Conservation (phyloP, 2,888 invertebrate species). For the Volucella zonaria region DNA sequence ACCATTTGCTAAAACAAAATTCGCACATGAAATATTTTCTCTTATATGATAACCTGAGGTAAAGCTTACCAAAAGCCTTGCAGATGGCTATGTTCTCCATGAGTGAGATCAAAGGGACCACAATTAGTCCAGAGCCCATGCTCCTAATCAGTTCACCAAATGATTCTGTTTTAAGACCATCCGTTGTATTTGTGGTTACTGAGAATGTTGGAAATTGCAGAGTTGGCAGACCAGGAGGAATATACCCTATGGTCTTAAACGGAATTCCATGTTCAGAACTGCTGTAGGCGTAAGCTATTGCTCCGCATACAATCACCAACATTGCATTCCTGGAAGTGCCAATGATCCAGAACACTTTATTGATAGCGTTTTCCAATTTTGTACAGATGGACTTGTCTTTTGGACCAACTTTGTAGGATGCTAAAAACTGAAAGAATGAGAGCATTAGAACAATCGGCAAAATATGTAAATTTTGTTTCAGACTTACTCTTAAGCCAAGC, state of each 20-base stretch:
- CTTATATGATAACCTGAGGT: neutral
- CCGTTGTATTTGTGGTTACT: slow-evolving; percentile 84
- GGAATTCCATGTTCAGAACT: slow-evolving; percentile 83
- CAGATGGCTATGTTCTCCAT: slow-evolving; percentile 96
- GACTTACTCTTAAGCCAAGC: slow-evolving; percentile 88
- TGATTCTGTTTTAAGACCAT: slow-evolving; percentile 78
- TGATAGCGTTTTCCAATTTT: slow-evolving; percentile 85
- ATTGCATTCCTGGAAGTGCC: slow-evolving; percentile 93
- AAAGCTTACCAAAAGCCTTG: slow-evolving; percentile 91
- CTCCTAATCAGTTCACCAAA: slow-evolving; percentile 90
- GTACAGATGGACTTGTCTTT: slow-evolving; percentile 83
- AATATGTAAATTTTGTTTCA: neutral
- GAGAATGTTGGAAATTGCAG: slow-evolving; percentile 88
- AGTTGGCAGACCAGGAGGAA: slow-evolving; percentile 89
- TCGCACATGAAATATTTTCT: slow-evolving; percentile 3
- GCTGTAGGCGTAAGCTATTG: slow-evolving; percentile 85
- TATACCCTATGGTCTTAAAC: slow-evolving; percentile 88
- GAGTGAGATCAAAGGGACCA: slow-evolving; percentile 93
- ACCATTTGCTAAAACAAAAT: slow-evolving; percentile 85
- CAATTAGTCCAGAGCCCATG: slow-evolving; percentile 92
- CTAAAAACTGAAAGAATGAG: slow-evolving; percentile 84
- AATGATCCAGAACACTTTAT: slow-evolving; percentile 89
- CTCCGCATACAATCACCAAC: slow-evolving; percentile 89
- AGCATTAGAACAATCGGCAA: neutral
- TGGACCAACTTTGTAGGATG: slow-evolving; percentile 86